Base-by-base conservation (phyloP, 1,140 invertebrate species). In the Doryteuthis pealeii region DNA sequence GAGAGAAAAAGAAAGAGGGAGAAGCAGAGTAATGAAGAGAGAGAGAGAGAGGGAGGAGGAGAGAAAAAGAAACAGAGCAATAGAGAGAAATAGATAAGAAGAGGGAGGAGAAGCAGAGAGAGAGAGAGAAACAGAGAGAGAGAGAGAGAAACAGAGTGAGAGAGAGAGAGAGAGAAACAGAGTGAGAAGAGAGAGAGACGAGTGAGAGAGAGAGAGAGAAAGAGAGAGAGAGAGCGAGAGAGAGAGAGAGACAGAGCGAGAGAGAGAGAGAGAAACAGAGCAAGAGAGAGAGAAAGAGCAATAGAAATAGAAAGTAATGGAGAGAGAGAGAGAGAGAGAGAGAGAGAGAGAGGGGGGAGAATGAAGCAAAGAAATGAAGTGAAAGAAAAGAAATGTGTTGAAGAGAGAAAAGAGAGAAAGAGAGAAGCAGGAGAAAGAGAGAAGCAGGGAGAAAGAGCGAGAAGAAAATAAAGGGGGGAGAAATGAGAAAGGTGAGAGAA, bases 381-480 rank as follows among this genome's bases (percentile, higher is more conserved):
- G 65, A n/a, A n/a, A n/a, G 35, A 26, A 67, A 31, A 43, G 15
- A 62, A 31, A 58, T 35, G 31, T 62, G 70, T 31, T 40, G 45
- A 30, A 71, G 58, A 28, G 12, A 66, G 72, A 62, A 67, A 67
- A 62, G 31, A 28, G 26, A 70, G 67, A 73, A 68, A 43, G 72
- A 62, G 43, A 73, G 58, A 54, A 68, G 62, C 67, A 15, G 54
- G 66, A 67, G 54, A 12, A 58, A 49, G 32, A 70, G 71, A 35
- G 54, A 66, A 68, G 15, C 8, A 15, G 22, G 15, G 28, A n/a
- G 66, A 58, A 62, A 12, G 31, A 22, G 31, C 15, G 31, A 35
- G 22, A 18, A 5, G 26, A 15, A 18, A 32, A 58, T 35, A 49
- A 35, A 3, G 3, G 14, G 30, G 2, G 49, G 5, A 30, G 1